phyloP scores from a whole-genome alignment of 2,113 vertebrate species.

The Dasyurus viverrinus region DNA sequence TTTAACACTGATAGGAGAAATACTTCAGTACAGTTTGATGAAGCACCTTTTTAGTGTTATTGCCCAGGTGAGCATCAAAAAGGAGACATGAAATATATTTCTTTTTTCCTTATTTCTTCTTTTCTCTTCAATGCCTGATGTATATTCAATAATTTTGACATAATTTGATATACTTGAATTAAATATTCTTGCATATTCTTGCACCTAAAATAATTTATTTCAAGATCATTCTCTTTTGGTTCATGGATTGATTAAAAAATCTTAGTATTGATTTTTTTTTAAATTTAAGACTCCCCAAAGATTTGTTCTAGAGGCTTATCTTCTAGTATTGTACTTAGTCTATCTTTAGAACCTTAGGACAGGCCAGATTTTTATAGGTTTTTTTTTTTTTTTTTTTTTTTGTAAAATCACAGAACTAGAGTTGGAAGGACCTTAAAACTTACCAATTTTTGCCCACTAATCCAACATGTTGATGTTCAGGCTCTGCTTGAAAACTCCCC shows the following conservation, averaged over 20 bases:
- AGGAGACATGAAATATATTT: not conserved
- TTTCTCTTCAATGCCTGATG: not conserved
- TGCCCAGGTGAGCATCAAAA: not conserved
- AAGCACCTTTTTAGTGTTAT: not conserved
- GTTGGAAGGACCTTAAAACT: not conserved
- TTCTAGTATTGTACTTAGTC: slow-evolving; percentile 6
- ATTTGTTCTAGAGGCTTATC: not conserved
- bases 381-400: not conserved
- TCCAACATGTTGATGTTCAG: not conserved
- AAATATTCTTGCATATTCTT: not conserved
- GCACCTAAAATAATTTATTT: slow-evolving; percentile 12
- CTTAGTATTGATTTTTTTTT: not conserved
- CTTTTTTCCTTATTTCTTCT: not conserved
- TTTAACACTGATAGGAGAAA: not conserved
- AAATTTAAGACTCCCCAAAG: not conserved
- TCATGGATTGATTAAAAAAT: slow-evolving; percentile 29
- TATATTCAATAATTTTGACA: slow-evolving; percentile 42
- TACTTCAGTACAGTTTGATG: not conserved
- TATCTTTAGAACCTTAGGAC: not conserved
- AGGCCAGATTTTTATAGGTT: not conserved
- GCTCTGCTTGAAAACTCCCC: not conserved
- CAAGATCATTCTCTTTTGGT: not conserved
- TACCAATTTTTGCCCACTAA: not conserved
- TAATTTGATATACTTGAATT: not conserved
- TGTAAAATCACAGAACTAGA: not conserved